A percentile compares a stretch with the other conserved stretches of the same genome.
Conservation (phyloP, 2,113 vertebrate genomes). For the Oreochromis spilurus region DNA sequence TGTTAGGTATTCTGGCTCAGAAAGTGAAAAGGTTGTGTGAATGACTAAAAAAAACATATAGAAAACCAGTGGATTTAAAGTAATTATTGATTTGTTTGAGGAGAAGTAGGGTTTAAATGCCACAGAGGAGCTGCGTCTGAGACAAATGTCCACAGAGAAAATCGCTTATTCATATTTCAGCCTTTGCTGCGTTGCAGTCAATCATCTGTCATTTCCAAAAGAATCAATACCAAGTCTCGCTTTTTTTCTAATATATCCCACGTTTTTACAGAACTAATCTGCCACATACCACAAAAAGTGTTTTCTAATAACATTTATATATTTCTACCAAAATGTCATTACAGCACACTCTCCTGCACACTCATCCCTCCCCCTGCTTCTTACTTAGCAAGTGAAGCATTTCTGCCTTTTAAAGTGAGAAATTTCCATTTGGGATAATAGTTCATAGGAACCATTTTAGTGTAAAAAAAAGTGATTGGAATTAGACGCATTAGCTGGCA, state of each 20-base stretch:
- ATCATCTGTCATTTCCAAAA: slow-evolving; percentile 50
- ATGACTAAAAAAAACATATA: slow-evolving; percentile 3
- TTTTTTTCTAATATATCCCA: not conserved
- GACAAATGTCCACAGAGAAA: slow-evolving; percentile 51
- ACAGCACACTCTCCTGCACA: not conserved
- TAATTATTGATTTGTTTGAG: slow-evolving; percentile 62
- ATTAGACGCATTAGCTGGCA: slow-evolving; percentile 54
- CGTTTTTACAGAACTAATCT: slow-evolving; percentile 13
- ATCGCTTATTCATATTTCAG: slow-evolving; percentile 49
- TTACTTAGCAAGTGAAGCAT: not conserved
- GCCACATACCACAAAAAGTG: not conserved
- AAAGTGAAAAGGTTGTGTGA: slow-evolving; percentile 49
- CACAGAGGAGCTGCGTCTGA: slow-evolving; percentile 26
- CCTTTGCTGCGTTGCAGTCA: slow-evolving; percentile 34
- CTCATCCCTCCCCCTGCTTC: not conserved
- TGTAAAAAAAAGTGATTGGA: slow-evolving; percentile 21
- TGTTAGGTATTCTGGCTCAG: slow-evolving; percentile 10
- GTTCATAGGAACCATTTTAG: slow-evolving; percentile 34
- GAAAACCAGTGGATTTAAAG: slow-evolving; percentile 39
- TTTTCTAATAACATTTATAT: not conserved
- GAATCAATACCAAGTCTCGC: slow-evolving; percentile 50
- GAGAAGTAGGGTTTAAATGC: slow-evolving; percentile 61
- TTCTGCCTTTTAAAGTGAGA: slow-evolving; percentile 28
- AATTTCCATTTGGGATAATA: slow-evolving; percentile 14
- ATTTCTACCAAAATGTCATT: slow-evolving; percentile 3